A percentile compares a stretch with the other conserved stretches of the same genome.
These are phyloP conservation scores for Bradypus variegatus DNA, from an alignment of 2,797 vertebrate species.

Conservation along the genomic window DNA sequence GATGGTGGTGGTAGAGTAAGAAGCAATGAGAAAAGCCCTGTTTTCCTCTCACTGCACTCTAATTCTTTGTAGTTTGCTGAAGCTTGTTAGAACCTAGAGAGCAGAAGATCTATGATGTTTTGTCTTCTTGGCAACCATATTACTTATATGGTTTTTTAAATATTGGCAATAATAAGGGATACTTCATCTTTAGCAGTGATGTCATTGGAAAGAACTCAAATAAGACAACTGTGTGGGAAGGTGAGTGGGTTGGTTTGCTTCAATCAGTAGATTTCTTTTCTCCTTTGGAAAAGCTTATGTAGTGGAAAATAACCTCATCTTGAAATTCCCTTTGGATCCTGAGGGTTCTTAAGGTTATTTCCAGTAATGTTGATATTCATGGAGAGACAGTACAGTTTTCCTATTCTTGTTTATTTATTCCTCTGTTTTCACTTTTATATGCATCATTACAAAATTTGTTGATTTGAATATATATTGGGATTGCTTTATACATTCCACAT, in stretches of 20 bases:
- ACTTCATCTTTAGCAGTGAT: background rate
- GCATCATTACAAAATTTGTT: background rate
- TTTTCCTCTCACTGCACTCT: background rate
- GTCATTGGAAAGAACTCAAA: background rate
- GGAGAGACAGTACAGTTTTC: too few relatives aligned
- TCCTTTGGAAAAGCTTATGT: background rate
- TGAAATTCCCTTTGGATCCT: background rate
- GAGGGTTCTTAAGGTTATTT: too few relatives aligned
- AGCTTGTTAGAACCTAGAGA: background rate
- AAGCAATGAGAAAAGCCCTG: background rate
- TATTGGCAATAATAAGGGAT: background rate
- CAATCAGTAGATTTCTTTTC: background rate
- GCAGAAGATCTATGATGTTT: background rate
- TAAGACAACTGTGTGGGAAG: background rate
- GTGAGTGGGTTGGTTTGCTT: too few relatives aligned
- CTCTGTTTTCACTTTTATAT: too few relatives aligned
- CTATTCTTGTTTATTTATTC: too few relatives aligned
- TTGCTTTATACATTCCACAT: too few relatives aligned
- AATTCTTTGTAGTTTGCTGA: background rate
- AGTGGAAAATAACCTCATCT: too few relatives aligned
- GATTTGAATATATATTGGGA: too few relatives aligned
- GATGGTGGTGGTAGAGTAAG: too few relatives aligned
- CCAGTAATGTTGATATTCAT: too few relatives aligned
- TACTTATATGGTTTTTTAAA: background rate
- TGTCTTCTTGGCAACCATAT: background rate